Evolutionary conservation across 2,113 vertebrate species (phyloP).

Genomic region (Eudyptes chrysolophus): DNA sequence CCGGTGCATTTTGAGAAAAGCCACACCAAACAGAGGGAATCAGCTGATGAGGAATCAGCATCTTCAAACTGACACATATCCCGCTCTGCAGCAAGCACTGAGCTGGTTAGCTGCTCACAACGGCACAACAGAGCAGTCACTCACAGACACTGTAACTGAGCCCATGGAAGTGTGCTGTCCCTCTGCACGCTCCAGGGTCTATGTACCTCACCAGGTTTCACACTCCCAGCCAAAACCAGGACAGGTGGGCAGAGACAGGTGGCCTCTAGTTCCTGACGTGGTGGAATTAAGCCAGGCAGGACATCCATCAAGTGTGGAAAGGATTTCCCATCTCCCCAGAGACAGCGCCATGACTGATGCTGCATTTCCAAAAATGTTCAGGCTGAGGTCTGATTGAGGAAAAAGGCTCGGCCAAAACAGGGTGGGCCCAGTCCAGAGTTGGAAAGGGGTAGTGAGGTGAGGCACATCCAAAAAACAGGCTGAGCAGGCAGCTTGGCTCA

Average conservation of each 20-base stretch:
- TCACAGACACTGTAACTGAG: neutral
- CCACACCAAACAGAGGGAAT: neutral
- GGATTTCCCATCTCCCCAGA: neutral
- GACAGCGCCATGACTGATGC: neutral
- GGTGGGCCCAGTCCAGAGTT: neutral
- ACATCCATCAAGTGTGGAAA: neutral
- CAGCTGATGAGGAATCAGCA: neutral
- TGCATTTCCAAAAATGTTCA: neutral
- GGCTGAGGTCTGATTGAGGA: neutral
- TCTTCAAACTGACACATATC: neutral
- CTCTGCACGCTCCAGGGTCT: rapidly evolving
- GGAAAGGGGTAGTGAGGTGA: neutral
- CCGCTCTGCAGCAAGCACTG: rapidly evolving
- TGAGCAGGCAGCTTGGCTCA: neutral
- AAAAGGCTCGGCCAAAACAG: neutral
- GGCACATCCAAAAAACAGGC: neutral
- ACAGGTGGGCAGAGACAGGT: neutral
- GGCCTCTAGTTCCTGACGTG: neutral
- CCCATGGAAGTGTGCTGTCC: rapidly evolving
- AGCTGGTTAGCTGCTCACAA: neutral
- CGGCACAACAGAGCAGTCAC: neutral
- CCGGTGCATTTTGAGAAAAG: neutral
- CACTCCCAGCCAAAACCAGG: neutral
- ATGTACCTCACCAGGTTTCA: neutral
- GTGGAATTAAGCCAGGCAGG: neutral